Percentiles rank a stretch among this genome's conserved stretches.
phyloP scores from a whole-genome alignment of 2,888 invertebrate genomes.

The Dioctria rufipes region DNA sequence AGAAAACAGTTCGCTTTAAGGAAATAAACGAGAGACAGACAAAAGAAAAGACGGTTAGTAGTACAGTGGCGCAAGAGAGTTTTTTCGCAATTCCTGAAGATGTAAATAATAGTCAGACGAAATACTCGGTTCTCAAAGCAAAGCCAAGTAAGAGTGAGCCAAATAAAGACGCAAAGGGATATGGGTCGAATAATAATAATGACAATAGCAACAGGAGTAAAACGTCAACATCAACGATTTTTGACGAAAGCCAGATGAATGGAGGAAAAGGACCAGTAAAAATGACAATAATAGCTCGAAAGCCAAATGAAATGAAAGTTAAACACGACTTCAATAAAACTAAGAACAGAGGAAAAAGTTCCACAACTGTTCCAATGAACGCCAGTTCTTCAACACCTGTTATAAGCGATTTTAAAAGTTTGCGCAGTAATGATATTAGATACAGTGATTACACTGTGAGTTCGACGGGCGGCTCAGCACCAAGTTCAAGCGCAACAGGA shows the following conservation, averaged over 20 bases:
- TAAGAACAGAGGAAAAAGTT: slow-evolving; percentile 22
- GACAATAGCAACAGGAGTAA: slow-evolving; percentile 52
- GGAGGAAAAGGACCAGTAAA: slow-evolving; percentile 64
- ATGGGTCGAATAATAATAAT: slow-evolving; percentile 49
- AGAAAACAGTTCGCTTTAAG: slow-evolving; percentile 49
- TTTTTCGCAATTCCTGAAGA: background rate
- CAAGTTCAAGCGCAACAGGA: background rate
- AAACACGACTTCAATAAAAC: slow-evolving; percentile 43
- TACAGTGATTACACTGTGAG: slow-evolving; percentile 66
- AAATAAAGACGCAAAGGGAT: background rate
- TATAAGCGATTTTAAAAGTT: slow-evolving; percentile 68
- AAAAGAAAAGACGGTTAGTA: background rate
- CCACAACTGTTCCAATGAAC: background rate
- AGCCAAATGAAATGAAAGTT: slow-evolving; percentile 60
- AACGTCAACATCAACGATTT: slow-evolving; percentile 60
- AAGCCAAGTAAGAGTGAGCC: slow-evolving; percentile 33
- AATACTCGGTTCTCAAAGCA: slow-evolving; percentile 47
- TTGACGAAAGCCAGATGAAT: slow-evolving; percentile 58
- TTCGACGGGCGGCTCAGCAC: slow-evolving; percentile 54
- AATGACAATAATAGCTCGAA: slow-evolving; percentile 63
- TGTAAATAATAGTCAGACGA: background rate
- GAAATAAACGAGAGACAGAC: slow-evolving; percentile 32
- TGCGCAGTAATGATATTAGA: slow-evolving; percentile 70
- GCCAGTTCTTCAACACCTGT: slow-evolving; percentile 9
- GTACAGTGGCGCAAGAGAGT: background rate